Evolutionary conservation across 2,797 vertebrate species (phyloP), one percentile per base, ranked within the genome.

Genomic region (Periophthalmus magnuspinnatus): DNA sequence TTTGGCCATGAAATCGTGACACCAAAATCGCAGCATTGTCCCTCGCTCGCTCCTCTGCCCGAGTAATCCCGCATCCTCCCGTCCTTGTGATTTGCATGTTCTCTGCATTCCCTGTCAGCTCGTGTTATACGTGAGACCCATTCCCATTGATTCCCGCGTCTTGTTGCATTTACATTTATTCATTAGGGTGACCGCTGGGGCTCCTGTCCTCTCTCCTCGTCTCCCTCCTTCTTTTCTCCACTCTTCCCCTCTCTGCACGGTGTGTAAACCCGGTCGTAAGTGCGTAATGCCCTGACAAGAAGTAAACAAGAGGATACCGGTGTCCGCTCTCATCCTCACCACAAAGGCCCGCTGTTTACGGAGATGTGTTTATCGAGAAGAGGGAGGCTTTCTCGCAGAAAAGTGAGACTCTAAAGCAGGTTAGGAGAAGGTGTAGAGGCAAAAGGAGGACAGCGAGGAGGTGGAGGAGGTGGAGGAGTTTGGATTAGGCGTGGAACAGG

Each of bases 121-220:
- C 28, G 55, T 82, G 84, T 91, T 86, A 87, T 69, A 2, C 70
- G 71, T 76, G 70, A 78, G 84, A 83, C 85, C 75, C 68, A 70
- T 88, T 86, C 81, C 85, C 81, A 84, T 84, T 82, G 88, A 84
- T 86, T 83, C 70, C 36, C 68, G 78, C 74, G 61, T 84, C 81
- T 73, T 76, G 75, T 74, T 69, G 69, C 84, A 88, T 87, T 89
- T 90, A 81, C 80, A 87, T 90, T 76, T 87, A 88, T 89, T 90
- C 86, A 86, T 90, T 85, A 82, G 74, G 71, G 71, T 70, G 67
- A 74, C 77, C 50, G 66, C 52, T 45, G 66, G 33, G 6, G 67
- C 72, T 77, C 66, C 34, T 38, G 34, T 60, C 58, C 28, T 28
- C 28, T 28, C 28, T 28, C 28, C 28, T 3, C 28, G 28, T 34